Conservation (phyloP, 2,888 invertebrate species). For the Microplitis manilae region DNA sequence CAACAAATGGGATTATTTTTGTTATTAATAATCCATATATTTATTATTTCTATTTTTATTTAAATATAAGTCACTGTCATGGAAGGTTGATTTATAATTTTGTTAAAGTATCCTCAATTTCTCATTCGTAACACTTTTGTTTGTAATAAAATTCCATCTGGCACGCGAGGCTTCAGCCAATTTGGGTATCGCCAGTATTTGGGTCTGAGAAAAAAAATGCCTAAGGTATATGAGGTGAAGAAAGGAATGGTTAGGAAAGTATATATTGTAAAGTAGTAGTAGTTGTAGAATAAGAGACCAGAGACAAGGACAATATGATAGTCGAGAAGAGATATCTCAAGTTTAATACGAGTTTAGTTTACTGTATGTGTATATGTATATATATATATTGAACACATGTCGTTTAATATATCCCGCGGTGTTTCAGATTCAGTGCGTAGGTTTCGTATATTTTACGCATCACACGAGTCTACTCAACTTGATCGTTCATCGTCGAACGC, state of each 20-base stretch:
- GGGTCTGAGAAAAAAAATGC: slow-evolving; percentile 42
- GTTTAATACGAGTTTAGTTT: neutral
- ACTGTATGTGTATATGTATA: neutral
- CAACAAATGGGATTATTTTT: neutral
- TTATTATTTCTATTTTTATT: neutral
- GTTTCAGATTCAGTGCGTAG: slow-evolving; percentile 68
- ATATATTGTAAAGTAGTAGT: slow-evolving; percentile 1
- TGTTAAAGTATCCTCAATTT: slow-evolving; percentile 21
- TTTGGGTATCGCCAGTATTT: slow-evolving; percentile 41
- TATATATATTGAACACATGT: slow-evolving; percentile 65
- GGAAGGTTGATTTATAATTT: slow-evolving; percentile 22
- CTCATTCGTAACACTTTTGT: slow-evolving; percentile 47
- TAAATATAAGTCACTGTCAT: neutral
- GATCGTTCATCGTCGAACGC: neutral
- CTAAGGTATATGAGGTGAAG: slow-evolving; percentile 43
- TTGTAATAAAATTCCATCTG: slow-evolving; percentile 51
- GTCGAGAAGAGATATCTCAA: slow-evolving; percentile 19
- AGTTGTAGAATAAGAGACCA: slow-evolving; percentile 13
- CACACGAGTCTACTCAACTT: slow-evolving; percentile 1
- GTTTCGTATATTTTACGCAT: slow-evolving; percentile 66
- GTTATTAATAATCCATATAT: neutral
- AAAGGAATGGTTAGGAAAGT: slow-evolving; percentile 45
- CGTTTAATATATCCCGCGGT: slow-evolving; percentile 69
- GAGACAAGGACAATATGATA: slow-evolving; percentile 20
- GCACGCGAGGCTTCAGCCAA: slow-evolving; percentile 50